Percentiles rank a stretch among this genome's conserved stretches.
Evolutionary conservation across 2,113 vertebrate species (phyloP).

Genomic region (Anolis sagrei): DNA sequence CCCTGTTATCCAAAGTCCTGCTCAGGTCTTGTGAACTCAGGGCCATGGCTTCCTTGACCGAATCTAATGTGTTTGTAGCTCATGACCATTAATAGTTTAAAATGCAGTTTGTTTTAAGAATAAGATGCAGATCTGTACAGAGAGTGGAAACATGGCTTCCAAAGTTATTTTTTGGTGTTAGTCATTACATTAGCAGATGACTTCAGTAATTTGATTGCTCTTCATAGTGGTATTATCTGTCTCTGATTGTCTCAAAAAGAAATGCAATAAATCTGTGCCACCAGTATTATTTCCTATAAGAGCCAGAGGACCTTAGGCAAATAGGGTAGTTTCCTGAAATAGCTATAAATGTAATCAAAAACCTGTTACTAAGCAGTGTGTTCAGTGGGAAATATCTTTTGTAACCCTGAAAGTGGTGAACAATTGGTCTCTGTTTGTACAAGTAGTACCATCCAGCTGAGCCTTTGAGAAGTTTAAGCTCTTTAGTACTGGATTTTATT

Average conservation of each 20-base stretch:
- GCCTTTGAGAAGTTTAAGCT: slow-evolving; percentile 17
- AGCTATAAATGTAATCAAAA: not conserved
- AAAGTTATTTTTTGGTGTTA: not conserved
- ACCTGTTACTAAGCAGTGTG: not conserved
- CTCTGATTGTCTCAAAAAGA: not conserved
- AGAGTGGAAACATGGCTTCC: not conserved
- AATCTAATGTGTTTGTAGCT: not conserved
- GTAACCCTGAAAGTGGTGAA: slow-evolving; percentile 12
- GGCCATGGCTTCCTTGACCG: too few species aligned
- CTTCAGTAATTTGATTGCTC: not conserved
- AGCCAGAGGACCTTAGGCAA: not conserved
- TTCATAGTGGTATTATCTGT: not conserved
- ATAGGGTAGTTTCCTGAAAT: slow-evolving; percentile 1
- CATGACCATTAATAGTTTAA: not conserved
- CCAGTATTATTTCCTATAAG: not conserved
- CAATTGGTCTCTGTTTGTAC: slow-evolving; percentile 19
- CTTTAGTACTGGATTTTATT: slow-evolving; percentile 15
- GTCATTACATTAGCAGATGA: not conserved
- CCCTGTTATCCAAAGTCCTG: too few species aligned
- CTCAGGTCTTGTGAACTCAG: too few species aligned
- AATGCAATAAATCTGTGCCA: not conserved
- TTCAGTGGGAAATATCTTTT: not conserved
- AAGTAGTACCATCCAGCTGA: slow-evolving; percentile 8
- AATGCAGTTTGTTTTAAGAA: not conserved
- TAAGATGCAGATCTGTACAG: not conserved